These are phyloP conservation scores for Patella depressa DNA, from an alignment of 2,888 invertebrate genomes.

Conservation along the genomic window DNA sequence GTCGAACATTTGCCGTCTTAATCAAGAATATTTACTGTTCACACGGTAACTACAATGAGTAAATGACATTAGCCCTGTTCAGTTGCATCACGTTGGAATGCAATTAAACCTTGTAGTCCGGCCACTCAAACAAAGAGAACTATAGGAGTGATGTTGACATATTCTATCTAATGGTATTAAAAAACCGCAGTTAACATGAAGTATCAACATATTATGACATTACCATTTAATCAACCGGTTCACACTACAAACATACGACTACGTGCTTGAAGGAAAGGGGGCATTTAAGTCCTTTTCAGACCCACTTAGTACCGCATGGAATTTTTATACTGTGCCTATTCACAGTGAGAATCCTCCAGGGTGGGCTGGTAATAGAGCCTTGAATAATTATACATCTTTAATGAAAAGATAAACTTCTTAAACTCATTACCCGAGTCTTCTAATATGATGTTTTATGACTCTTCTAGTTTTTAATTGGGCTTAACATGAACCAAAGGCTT, in stretches of 20 bases:
- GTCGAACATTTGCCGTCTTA: too few species aligned
- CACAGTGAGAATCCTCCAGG: slow-evolving; percentile 1
- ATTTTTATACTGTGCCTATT: slow-evolving; percentile 10
- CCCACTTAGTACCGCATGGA: slow-evolving; percentile 23
- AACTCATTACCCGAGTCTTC: too few species aligned
- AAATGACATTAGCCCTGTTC: background rate
- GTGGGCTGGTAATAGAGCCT: slow-evolving; percentile 12
- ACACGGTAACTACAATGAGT: background rate
- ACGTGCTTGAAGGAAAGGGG: background rate
- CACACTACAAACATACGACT: background rate
- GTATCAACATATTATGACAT: slow-evolving; percentile 11
- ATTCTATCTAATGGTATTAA: background rate
- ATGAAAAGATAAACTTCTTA: slow-evolving; percentile 16
- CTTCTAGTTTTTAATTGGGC: slow-evolving; percentile 11
- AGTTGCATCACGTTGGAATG: slow-evolving; percentile 1
- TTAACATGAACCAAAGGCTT: slow-evolving; percentile 6
- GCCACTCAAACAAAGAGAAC: background rate
- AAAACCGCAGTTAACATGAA: slow-evolving; percentile 1
- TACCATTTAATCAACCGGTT: slow-evolving; percentile 3
- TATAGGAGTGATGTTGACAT: background rate
- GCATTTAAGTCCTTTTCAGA: background rate
- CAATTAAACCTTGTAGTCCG: background rate
- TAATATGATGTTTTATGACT: too few species aligned
- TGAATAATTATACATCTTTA: background rate
- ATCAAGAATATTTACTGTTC: background rate